Percentiles rank a stretch among this genome's conserved stretches.
phyloP scores from a whole-genome alignment of 2,113 vertebrate species.

The Anhinga rufa region DNA sequence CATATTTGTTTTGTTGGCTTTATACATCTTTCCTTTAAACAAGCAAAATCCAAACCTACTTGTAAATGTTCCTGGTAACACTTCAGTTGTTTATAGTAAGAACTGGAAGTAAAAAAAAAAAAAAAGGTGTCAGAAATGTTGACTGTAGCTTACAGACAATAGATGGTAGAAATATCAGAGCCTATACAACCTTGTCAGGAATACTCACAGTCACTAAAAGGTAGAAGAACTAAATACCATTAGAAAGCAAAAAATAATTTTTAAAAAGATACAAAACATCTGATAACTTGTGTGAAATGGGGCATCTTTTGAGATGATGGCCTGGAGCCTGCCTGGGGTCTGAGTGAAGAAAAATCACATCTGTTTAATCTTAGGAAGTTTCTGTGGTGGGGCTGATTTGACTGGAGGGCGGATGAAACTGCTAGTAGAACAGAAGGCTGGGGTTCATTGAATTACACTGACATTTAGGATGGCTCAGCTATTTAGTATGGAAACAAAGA shows the following conservation, averaged over 20 bases:
- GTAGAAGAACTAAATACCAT: neutral
- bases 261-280: neutral
- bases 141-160: neutral
- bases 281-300: neutral
- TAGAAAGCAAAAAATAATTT: neutral
- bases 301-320: neutral
- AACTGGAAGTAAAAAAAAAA: neutral
- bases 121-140: neutral
- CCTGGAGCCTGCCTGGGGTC: neutral
- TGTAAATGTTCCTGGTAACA: neutral
- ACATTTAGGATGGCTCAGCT: neutral
- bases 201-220: neutral
- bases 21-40: neutral
- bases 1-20: neutral
- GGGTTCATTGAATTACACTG: neutral
- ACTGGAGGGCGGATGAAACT: neutral
- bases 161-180: neutral
- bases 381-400: neutral
- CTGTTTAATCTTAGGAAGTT: neutral
- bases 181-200: slow-evolving; percentile 5
- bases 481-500: neutral
- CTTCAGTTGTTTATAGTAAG: neutral
- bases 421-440: neutral
- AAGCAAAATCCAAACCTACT: neutral
- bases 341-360: neutral